These are phyloP conservation scores for Germaria angustata DNA, from an alignment of 2,888 invertebrate genomes.

Conservation along the genomic window DNA sequence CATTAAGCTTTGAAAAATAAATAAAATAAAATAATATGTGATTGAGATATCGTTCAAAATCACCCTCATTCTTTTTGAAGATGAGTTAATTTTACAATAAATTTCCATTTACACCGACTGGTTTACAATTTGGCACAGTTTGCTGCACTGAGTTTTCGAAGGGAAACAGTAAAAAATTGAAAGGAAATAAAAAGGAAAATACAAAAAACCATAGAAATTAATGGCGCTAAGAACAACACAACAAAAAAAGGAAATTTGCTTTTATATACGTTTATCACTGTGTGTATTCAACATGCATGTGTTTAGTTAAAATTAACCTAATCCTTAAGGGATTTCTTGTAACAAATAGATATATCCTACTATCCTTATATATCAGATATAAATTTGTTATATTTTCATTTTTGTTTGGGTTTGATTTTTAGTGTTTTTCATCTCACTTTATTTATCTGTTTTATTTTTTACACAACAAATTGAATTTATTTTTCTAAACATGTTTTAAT, in stretches of 20 bases:
- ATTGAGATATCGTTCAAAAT: background rate
- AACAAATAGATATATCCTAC: background rate
- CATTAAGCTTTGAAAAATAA: background rate
- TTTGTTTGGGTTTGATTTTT: background rate
- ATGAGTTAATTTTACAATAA: constrained; percentile 22
- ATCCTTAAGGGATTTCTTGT: constrained; percentile 46
- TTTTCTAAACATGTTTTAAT: constrained; percentile 52
- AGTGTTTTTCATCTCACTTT: constrained; percentile 3
- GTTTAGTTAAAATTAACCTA: constrained; percentile 35
- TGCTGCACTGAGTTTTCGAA: background rate
- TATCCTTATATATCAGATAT: background rate
- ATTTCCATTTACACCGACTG: constrained; percentile 36
- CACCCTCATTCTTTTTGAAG: background rate
- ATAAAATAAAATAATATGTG: background rate
- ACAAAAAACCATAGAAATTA: constrained; percentile 45
- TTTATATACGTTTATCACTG: background rate
- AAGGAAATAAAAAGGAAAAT: constrained; percentile 6
- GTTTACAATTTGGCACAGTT: background rate
- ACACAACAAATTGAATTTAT: constrained; percentile 59
- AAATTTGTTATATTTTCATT: background rate
- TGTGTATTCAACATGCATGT: background rate
- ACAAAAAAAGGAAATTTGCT: background rate
- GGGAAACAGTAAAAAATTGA: background rate
- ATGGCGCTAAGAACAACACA: constrained; percentile 14
- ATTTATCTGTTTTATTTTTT: constrained; percentile 10